A percentile compares a stretch with the other conserved stretches of the same genome.
Conservation (phyloP, 2,113 vertebrate species). For the Trogon surrucura region DNA sequence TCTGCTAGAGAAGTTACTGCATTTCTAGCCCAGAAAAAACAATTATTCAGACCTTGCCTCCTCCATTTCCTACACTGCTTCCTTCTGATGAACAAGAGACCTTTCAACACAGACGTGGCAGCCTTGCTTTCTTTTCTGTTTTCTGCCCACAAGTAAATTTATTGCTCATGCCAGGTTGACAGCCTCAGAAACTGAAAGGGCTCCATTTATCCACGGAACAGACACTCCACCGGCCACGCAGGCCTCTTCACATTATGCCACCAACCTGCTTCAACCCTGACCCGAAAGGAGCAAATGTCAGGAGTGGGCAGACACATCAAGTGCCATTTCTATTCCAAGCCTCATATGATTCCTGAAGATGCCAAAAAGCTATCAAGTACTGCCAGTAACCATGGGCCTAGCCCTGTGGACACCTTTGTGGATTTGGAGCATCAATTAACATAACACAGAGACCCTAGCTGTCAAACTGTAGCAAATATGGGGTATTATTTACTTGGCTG, state of each 20-base stretch:
- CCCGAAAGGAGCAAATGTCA: background rate
- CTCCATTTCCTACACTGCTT: conserved; percentile 45
- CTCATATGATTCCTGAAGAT: background rate
- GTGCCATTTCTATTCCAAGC: background rate
- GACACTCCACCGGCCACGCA: background rate
- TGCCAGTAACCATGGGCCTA: background rate
- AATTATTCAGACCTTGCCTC: conserved; percentile 46
- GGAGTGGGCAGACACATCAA: background rate
- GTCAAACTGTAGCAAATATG: background rate
- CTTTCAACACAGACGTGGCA: conserved; percentile 47
- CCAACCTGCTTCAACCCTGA: background rate
- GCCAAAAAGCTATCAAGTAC: background rate
- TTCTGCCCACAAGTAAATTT: conserved; percentile 37
- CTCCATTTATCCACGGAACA: conserved; percentile 10
- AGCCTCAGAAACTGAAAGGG: background rate
- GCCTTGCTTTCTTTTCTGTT: conserved; percentile 43
- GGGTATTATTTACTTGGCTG: background rate
- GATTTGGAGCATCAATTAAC: background rate
- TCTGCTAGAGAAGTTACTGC: conserved; percentile 10
- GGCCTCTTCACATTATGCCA: background rate
- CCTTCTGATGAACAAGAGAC: conserved; percentile 54
- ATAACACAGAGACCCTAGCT: background rate
- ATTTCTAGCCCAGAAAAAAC: conserved; percentile 31
- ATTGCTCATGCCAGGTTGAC: conserved; percentile 14
- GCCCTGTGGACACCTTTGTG: background rate